phyloP scores from a whole-genome alignment of 2,888 invertebrate species.

The Tetramorium bicarinatum region DNA sequence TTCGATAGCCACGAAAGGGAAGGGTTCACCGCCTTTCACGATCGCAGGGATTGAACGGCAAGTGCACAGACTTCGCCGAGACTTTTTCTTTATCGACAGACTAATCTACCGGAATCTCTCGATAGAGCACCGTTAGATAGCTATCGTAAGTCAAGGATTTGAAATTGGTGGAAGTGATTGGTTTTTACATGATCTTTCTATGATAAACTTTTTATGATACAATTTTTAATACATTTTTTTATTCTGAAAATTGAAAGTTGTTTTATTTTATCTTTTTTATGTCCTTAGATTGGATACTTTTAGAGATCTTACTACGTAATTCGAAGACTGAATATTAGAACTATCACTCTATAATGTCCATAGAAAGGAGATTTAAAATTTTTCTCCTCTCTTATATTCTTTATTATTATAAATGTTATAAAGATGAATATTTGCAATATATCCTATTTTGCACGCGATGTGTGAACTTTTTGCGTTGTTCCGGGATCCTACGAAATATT shows the following conservation, averaged over 20 bases:
- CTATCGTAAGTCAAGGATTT: constrained; percentile 11
- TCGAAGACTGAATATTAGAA: not conserved
- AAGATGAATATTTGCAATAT: constrained; percentile 12
- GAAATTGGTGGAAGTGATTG: not conserved
- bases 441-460: not conserved
- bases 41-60: constrained; percentile 20
- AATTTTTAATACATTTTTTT: not conserved
- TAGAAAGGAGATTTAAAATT: not conserved
- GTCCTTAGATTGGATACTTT: not conserved
- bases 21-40: not conserved
- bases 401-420: not conserved
- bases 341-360: not conserved
- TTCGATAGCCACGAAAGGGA: constrained; percentile 10
- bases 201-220: not conserved
- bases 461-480: constrained; percentile 5
- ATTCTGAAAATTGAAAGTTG: not conserved
- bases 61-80: not conserved
- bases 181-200: not conserved
- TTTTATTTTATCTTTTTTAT: not conserved
- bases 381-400: not conserved
- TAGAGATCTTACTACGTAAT: not conserved
- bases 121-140: not conserved
- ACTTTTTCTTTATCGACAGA: constrained; percentile 31
- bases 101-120: constrained; percentile 47
- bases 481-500: constrained; percentile 14